Evolutionary conservation across 2,113 vertebrate genomes (phyloP).

Genomic region (Scatophagus argus): DNA sequence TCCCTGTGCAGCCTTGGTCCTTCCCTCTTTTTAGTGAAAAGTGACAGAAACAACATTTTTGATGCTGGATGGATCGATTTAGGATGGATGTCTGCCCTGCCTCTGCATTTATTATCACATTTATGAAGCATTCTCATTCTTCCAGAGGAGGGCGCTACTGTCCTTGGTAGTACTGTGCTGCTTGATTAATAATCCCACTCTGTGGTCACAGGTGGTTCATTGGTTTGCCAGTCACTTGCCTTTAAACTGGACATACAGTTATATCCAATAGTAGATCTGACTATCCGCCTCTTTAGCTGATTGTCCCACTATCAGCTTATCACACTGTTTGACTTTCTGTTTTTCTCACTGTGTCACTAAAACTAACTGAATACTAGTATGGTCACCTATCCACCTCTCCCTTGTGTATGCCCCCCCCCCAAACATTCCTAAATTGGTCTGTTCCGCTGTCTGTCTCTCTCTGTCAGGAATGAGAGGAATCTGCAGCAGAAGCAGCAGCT

Average conservation of each 20-base stretch:
- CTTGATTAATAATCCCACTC: background rate
- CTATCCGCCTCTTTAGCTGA: background rate
- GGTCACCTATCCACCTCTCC: background rate
- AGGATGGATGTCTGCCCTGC: background rate
- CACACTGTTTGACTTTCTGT: background rate
- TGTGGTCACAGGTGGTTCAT: slow-evolving; percentile 55
- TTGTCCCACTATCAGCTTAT: background rate
- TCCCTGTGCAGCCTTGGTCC: slow-evolving; percentile 17
- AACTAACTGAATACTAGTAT: background rate
- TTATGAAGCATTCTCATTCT: background rate
- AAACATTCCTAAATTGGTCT: slow-evolving; percentile 1
- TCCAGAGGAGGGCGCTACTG: slow-evolving; percentile 81
- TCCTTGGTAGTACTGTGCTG: slow-evolving; percentile 24
- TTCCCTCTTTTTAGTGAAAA: background rate
- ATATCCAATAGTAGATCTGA: background rate
- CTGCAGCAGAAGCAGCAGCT: slow-evolving; percentile 76
- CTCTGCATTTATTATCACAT: background rate
- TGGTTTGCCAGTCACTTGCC: background rate
- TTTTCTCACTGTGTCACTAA: background rate
- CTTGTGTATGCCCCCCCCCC: background rate
- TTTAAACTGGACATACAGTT: background rate
- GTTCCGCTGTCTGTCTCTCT: slow-evolving; percentile 23
- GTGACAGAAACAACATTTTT: background rate
- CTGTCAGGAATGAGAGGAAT: slow-evolving; percentile 80
- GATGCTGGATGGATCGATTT: background rate